Base-by-base conservation (phyloP, 1,140 invertebrate species). In the Oryctes rhinoceros region DNA sequence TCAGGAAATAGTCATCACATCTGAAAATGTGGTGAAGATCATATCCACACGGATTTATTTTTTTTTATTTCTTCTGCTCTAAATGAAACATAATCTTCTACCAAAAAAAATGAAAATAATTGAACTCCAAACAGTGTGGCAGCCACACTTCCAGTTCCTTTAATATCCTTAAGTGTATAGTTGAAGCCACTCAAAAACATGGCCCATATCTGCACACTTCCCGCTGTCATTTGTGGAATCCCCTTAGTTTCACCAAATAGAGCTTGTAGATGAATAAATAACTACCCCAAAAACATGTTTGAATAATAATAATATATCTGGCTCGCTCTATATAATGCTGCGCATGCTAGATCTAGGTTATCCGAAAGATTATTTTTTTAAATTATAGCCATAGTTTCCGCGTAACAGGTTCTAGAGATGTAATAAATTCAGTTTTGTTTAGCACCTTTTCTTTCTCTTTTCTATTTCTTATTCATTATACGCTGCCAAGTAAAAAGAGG, bases 201-300 rank as follows among this genome's bases (percentile, higher is more conserved):
- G 0, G 85, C 86, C 85, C 85, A 87, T 15, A 76, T 85, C 82
- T 82, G 80, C 5, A 86, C 75, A 9, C 83, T 48, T n/a, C 84
- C 85, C 5, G 83, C 84, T 1, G 84, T 82, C 82, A 85, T 81
- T 24, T 80, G 77, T 6, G 83, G 83, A 65, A 85, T 83, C 65
- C 83, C 84, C 77, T 82, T 84, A 62, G 84, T 82, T 48, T 82
- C 81, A 11, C 84, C 84, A 77, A 87, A 85, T 20, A 87, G 77
- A 0, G 83, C 84, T 24, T 87, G 48, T 9, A 91, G n/a, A n/a
- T n/a, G n/a, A 79, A 0, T 30, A 30, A 30, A 30, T 2, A 30
- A 2, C 24, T 30, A 30, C 24, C 24, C 24, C 24, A 0, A 30
- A 30, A 30, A 30, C 24, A 30, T 30, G 24, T 30, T 30, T 30